Percentiles rank a stretch among this genome's conserved stretches.
Conservation (phyloP, 1,140 invertebrate species). For the Cepaea nemoralis region DNA sequence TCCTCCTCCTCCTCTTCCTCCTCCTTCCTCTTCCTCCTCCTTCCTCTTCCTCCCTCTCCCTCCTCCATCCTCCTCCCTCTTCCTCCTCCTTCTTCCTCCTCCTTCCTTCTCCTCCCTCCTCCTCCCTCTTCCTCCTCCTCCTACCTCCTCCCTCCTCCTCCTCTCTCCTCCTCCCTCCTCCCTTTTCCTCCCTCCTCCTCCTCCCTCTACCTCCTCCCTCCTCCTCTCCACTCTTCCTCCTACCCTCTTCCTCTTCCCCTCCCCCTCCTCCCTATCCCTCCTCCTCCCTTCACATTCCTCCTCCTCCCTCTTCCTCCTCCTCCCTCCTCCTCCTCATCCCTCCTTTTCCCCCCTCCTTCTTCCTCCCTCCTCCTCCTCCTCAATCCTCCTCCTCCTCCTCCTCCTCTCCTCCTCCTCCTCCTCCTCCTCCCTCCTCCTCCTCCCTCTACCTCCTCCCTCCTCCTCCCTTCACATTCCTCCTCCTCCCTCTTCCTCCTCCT, state of each 20-base stretch:
- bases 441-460: not conserved
- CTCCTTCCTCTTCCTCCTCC: not conserved
- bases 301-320: conserved; percentile 14
- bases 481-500: not conserved
- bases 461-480: too few species aligned
- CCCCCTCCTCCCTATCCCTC: too few species aligned
- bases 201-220: too few species aligned
- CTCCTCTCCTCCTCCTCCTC: not conserved
- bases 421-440: not conserved
- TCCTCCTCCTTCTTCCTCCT: not conserved
- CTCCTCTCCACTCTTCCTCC: too few species aligned
- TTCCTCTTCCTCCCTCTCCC: not conserved
- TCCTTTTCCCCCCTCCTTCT: not conserved
- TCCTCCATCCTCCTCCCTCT: too few species aligned
- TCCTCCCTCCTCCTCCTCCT: not conserved
- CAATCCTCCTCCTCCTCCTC: too few species aligned
- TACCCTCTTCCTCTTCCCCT: not conserved
- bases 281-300: too few species aligned
- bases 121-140: not conserved
- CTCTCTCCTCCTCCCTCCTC: not conserved
- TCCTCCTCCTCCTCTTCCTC: too few species aligned
- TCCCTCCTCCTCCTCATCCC: too few species aligned
- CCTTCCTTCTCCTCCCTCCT: not conserved
- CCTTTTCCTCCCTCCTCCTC: not conserved
- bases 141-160: too few species aligned